Evolutionary conservation across 2,888 invertebrate species (phyloP), one percentile per base, ranked within the genome.

Genomic region (Andrena camellia): DNA sequence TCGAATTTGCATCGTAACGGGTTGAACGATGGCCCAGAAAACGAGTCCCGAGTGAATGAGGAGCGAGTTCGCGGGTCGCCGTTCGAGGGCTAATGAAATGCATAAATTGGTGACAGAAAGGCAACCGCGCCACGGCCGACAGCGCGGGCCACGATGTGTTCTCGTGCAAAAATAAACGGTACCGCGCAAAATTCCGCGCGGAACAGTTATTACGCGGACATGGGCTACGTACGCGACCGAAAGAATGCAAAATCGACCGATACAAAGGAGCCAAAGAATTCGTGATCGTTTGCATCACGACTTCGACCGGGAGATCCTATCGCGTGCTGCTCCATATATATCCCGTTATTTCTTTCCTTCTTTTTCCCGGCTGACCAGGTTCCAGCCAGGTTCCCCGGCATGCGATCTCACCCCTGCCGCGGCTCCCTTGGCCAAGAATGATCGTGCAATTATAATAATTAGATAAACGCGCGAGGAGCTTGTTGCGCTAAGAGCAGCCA

Each of bases 381-480:
- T 17, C 64, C 70, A 67, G 29, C 52, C 76, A 23, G 57, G 20
- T 17, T 42, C 42, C 17, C 31, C 62, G 70, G 81, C 85, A 87
- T 87, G 88, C 87, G 87, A 89, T 71, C 70, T 79, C 77, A 78
- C 81, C 87, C 78, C 80, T 79, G 72, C 66, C 78, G 78, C 71
- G 59, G 71, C 71, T 82, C 73, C 66, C 66, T 85, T 86, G 82
- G 68, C 42, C 81, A 79, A 87, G 89, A 92, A 93, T 92, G 93
- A 94, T 93, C 91, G 89, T 78, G 91, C 91, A 93, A 93, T 94
- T 93, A 93, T 91, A 92, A 91, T 94, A 93, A 94, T 93, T 93
- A 92, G 90, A 93, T 93, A 92, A 94, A 90, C 90, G 91, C 88
- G 87, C 84, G 86, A 88, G 83, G 81, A 79, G 82, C 82, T 84